These are phyloP conservation scores for Callionymus lyra DNA, from an alignment of 2,113 vertebrate species.

Conservation along the genomic window DNA sequence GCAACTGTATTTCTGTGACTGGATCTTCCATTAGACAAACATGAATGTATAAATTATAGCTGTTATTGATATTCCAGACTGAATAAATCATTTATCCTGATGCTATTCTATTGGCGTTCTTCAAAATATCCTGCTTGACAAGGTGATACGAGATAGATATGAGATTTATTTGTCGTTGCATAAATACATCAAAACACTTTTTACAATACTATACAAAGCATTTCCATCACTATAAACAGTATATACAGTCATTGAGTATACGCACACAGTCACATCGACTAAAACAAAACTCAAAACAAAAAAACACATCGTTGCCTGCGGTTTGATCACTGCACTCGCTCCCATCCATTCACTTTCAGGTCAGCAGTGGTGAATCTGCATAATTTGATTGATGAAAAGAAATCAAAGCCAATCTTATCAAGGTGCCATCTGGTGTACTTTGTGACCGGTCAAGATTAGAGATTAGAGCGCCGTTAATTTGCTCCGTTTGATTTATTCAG, in stretches of 20 bases:
- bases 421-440: slow-evolving; percentile 27
- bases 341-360: slow-evolving; percentile 26
- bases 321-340: slow-evolving; percentile 26
- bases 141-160: slow-evolving; percentile 4
- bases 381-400: slow-evolving; percentile 18
- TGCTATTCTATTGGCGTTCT: too few relatives aligned
- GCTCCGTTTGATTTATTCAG: slow-evolving; percentile 8
- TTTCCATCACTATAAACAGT: slow-evolving; percentile 18
- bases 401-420: slow-evolving; percentile 28
- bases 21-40: neutral
- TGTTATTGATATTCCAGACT: slow-evolving; percentile 3
- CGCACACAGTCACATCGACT: too few relatives aligned
- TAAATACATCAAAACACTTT: slow-evolving; percentile 31
- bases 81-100: slow-evolving; percentile 31
- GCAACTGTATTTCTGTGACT: slow-evolving; percentile 73
- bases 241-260: slow-evolving; percentile 7
- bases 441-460: slow-evolving; percentile 18
- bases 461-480: slow-evolving; percentile 23
- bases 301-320: slow-evolving; percentile 7
- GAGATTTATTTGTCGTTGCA: slow-evolving; percentile 17
- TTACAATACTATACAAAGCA: slow-evolving; percentile 35
- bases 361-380: slow-evolving; percentile 21
- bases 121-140: slow-evolving; percentile 13
- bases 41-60: neutral
- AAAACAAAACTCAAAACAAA: neutral